Evolutionary conservation across 2,888 invertebrate species (phyloP).

Genomic region (Esperia sulphurella): DNA sequence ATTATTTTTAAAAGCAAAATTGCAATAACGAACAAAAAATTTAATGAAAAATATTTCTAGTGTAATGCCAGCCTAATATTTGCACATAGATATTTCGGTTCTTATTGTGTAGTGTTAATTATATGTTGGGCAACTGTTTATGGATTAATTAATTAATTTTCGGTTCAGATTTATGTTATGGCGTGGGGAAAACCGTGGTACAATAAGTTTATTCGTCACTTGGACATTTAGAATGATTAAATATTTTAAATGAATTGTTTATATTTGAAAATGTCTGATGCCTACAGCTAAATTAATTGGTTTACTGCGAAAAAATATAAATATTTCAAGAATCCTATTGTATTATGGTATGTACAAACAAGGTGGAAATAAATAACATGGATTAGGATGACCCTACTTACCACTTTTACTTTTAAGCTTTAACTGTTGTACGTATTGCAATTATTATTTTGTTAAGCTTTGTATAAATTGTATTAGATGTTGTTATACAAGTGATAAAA

Average conservation of each 20-base stretch:
- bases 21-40: too few relatives aligned
- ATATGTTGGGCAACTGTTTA: not conserved
- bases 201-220: too few relatives aligned
- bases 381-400: slow-evolving; percentile 11
- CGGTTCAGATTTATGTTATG: not conserved
- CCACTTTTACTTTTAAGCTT: not conserved
- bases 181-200: too few relatives aligned
- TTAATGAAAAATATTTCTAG: not conserved
- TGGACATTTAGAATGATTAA: too few relatives aligned
- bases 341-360: not conserved
- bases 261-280: too few relatives aligned
- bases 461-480: not conserved
- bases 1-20: too few relatives aligned
- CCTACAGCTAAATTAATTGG: too few relatives aligned
- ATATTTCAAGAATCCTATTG: too few relatives aligned
- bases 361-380: not conserved
- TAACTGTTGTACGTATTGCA: not conserved
- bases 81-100: slow-evolving; percentile 7
- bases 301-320: too few relatives aligned
- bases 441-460: not conserved
- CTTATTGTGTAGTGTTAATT: not conserved
- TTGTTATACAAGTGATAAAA: too few relatives aligned
- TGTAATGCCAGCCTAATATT: slow-evolving; percentile 7
- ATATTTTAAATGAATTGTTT: too few relatives aligned
- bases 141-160: not conserved